Base-by-base conservation (phyloP, 64 coral and sea anemone species). In the Anthopleura sola region DNA sequence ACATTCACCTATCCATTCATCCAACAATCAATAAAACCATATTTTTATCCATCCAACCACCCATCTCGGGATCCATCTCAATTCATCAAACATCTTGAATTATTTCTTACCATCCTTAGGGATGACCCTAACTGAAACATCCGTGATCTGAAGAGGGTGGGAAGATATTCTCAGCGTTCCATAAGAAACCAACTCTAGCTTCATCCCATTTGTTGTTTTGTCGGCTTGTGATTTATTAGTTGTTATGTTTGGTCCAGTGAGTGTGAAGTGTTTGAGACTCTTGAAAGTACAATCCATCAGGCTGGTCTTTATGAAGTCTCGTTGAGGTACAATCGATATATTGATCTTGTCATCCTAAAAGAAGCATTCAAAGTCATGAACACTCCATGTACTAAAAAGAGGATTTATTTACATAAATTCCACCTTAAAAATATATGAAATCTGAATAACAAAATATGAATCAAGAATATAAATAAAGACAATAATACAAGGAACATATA, bases 171-270 rank as follows among this genome's bases (percentile, higher is more conserved):
- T 82, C 37, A 74, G 36, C 23, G 75, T 83, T 23, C 87, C 87
- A 68, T 36, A 32, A 8, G 87, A 88, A 49, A 55, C 34, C 17
- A 88, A 51, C 77, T 82, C 56, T 2, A 88, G 78, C 21, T 74
- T 88, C 87, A 88, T 82, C 74, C 87, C 87, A 82, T n/a, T 83
- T 11, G 38, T 40, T 82, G 87, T 88, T 47, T 71, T 88, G 56
- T 88, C 87, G 13, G 12, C 40, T n/a, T 88, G 87, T 69, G 87
- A 88, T 64, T 68, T 88, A 34, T 34, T 28, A 28, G 79, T 82
- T 11, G 37, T 81, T 44, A 88, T 81, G 78, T 88, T 88, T 88
- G 87, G 87, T 69, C 87, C 87, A 68, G 14, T 51, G 39, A 88
- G 78, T 24, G 87, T 82, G 39, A 88, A 88, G 14, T 83, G 39